phyloP scores from a whole-genome alignment of 2,113 vertebrate species.

The Mus spicilegus region DNA sequence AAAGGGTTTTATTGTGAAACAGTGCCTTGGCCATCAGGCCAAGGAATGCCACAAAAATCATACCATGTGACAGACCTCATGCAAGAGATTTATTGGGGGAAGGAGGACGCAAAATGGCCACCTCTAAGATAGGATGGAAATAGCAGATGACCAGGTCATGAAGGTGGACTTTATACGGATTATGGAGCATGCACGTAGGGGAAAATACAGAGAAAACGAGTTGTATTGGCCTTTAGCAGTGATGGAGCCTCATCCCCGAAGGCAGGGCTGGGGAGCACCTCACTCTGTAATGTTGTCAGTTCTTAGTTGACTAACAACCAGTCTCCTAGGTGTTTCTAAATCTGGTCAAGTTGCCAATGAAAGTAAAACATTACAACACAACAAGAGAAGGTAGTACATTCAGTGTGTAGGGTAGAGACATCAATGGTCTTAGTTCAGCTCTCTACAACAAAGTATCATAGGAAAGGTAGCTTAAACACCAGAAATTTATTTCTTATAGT shows the following conservation, averaged over 20 bases:
- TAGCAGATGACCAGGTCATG: background rate
- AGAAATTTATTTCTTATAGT: background rate
- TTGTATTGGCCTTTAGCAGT: background rate
- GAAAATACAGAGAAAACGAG: background rate
- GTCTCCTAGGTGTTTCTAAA: background rate
- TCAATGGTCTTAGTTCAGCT: background rate
- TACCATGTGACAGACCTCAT: background rate
- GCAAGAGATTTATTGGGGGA: background rate
- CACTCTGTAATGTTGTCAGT: background rate
- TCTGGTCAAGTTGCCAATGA: background rate
- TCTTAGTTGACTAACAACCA: background rate
- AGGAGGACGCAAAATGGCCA: background rate
- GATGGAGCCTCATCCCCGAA: background rate
- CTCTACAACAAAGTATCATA: background rate
- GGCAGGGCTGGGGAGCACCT: background rate
- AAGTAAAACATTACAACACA: background rate
- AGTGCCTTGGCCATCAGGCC: background rate
- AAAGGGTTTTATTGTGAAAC: background rate
- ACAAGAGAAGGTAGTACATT: background rate
- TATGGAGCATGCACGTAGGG: background rate
- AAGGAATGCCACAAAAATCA: background rate
- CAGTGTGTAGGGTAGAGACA: background rate
- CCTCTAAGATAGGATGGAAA: background rate
- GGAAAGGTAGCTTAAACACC: background rate
- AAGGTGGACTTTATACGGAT: background rate